Evolutionary conservation across 2,888 invertebrate genomes (phyloP), one percentile per base, ranked within the genome.

Genomic region (Drosophila helvetica): DNA sequence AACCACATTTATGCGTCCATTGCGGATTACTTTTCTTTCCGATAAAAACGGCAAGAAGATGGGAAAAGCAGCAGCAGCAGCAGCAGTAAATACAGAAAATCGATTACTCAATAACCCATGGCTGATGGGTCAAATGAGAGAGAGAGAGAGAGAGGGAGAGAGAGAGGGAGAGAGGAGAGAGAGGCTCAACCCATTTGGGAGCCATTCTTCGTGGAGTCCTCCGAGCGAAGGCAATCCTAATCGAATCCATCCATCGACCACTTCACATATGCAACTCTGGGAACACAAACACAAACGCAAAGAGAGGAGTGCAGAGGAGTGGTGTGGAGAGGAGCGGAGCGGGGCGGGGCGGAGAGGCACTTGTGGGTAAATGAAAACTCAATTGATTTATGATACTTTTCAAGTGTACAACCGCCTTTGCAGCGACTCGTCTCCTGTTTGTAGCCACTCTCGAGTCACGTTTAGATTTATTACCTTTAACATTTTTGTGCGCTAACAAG

Each of bases 381-480:
- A 66, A 66, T 66, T 66, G 65, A 66, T 66, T 66, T 55, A 66
- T 66, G 66, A 50, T 66, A 50, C 54, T 50, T 48, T 48, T 53
- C 15, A n/a, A 38, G 38, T 38, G n/a, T n/a, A 15, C 30, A 10
- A 63, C 15, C 10, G 50, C 27, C 17, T 25, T 18, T n/a, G 4
- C 6, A 27, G 27, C 27, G 27, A 8, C 42, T 43, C 15, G 30
- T 17, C 9, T 38, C 18, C 33, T 50, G 47, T 19, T 18, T 18
- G 12, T 38, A 27, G 61, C 62, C 52, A 63, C 53, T 58, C 50
- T 56, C 25, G 50, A 74, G 64, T 70, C 68, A 73, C 74, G 78
- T 75, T 69, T 62, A 79, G 79, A 87, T 87, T 83, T 79, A 79
- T 81, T 74, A 68, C 74, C 75, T 64, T 62, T 47, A 84, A 63